Evolutionary conservation across 2,888 invertebrate species (phyloP).

Genomic region (Eurytoma californica): DNA sequence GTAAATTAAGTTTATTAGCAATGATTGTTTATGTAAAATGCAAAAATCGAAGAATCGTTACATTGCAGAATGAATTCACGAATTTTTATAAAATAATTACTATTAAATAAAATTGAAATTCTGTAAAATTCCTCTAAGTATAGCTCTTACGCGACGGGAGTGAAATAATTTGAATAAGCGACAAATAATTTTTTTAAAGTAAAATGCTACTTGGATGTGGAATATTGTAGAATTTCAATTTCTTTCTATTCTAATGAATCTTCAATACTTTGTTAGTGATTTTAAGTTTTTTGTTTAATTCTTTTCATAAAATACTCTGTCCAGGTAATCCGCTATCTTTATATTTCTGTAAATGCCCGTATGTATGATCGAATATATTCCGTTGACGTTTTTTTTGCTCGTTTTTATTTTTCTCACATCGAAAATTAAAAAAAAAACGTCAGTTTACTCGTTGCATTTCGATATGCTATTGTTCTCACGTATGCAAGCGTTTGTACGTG

Average conservation of each 20-base stretch:
- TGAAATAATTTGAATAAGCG: neutral
- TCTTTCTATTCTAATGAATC: conserved; percentile 12
- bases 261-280: neutral
- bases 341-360: conserved; percentile 31
- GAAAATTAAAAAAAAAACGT: conserved; percentile 27
- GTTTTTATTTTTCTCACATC: conserved; percentile 38
- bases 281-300: conserved; percentile 22
- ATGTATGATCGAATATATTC: conserved; percentile 44
- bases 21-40: conserved; percentile 2
- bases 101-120: conserved; percentile 2
- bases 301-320: conserved; percentile 37
- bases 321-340: conserved; percentile 17
- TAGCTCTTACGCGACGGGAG: neutral
- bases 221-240: neutral
- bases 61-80: neutral
- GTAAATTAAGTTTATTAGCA: conserved; percentile 13
- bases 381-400: conserved; percentile 43
- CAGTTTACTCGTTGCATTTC: conserved; percentile 51
- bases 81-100: neutral
- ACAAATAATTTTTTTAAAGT: neutral
- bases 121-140: conserved; percentile 1
- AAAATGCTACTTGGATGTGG: neutral
- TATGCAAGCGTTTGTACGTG: neutral
- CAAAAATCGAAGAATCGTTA: conserved; percentile 19
- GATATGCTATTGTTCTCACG: conserved; percentile 33